Evolutionary conservation across 2,797 vertebrate species (phyloP).

Genomic region (Ataeniobius toweri): DNA sequence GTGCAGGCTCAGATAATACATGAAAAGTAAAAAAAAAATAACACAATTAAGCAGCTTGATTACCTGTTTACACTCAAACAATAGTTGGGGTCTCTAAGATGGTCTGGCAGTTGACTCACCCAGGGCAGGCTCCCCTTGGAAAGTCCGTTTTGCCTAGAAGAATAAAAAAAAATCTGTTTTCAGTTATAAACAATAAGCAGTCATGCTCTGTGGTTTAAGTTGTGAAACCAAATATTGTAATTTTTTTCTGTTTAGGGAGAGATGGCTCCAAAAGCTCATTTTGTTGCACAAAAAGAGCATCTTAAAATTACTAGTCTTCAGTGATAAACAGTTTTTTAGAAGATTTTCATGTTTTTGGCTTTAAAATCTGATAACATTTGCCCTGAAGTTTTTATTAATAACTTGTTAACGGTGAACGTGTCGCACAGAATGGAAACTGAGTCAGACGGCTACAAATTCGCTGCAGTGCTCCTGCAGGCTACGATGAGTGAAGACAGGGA

Average conservation of each 20-base stretch:
- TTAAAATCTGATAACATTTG: neutral
- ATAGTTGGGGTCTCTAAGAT: no score
- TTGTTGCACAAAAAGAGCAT: neutral
- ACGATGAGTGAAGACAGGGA: conserved; percentile 19
- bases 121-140: no score
- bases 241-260: neutral
- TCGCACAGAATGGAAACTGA: conserved; percentile 7
- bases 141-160: no score
- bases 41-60: no score
- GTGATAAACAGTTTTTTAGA: neutral
- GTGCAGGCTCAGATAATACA: no score
- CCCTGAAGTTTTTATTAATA: neutral
- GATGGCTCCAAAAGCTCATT: neutral
- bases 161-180: no score
- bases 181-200: no score
- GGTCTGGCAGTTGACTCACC: no score
- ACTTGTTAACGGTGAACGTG: conserved; percentile 17
- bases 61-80: no score
- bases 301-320: neutral
- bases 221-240: neutral
- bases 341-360: neutral
- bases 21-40: no score
- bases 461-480: conserved; percentile 20
- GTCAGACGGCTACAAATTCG: conserved; percentile 1
- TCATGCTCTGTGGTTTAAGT: neutral